These are phyloP conservation scores for Zaprionus inermis DNA, from an alignment of 1,140 invertebrate genomes.

Conservation along the genomic window DNA sequence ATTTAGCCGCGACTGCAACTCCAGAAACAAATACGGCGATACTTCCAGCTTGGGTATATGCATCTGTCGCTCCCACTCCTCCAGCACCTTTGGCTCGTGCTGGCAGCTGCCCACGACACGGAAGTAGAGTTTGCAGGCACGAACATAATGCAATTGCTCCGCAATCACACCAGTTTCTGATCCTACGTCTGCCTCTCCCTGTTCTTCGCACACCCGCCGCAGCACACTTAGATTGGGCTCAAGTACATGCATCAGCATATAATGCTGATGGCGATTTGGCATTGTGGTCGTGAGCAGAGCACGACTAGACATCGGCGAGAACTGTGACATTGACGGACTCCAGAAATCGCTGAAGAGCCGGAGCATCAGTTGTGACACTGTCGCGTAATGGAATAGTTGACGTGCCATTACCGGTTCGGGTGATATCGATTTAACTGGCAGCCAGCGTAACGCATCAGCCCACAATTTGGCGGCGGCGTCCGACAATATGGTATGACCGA, in stretches of 20 bases:
- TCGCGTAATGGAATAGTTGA: conserved; percentile 38
- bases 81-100: conserved; percentile 9
- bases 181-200: not conserved
- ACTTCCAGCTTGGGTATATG: conserved; percentile 59
- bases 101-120: conserved; percentile 25
- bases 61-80: conserved; percentile 50
- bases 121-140: conserved; percentile 61
- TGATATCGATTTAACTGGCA: not conserved
- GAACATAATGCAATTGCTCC: conserved; percentile 34
- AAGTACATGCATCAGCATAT: conserved; percentile 66
- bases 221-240: conserved; percentile 64
- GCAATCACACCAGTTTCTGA: not conserved
- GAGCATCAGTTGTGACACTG: conserved; percentile 55
- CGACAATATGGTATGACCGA: conserved; percentile 55
- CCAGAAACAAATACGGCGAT: conserved; percentile 57
- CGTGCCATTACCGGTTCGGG: not conserved
- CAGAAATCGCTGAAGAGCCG: conserved; percentile 52
- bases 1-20: conserved; percentile 34
- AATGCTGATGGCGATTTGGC: conserved; percentile 54
- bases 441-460: conserved; percentile 62
- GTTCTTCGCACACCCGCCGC: conserved; percentile 29
- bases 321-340: conserved; percentile 29
- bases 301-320: conserved; percentile 42
- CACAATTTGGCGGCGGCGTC: conserved; percentile 63
- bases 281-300: conserved; percentile 48